Base-by-base conservation (phyloP, 2,888 invertebrate species). In the Acleris laterana region DNA sequence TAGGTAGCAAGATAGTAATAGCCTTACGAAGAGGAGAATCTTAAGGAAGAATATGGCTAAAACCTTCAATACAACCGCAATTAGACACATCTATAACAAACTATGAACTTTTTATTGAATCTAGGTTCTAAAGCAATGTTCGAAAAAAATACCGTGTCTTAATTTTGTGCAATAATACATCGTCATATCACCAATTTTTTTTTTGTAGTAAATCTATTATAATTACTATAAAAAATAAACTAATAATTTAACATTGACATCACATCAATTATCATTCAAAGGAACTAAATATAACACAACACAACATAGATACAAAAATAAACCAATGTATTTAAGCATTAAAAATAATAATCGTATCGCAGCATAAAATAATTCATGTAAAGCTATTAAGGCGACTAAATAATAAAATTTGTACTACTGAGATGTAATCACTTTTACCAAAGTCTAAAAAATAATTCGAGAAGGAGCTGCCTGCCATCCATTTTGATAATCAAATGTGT, bases 351-450 rank as follows among this genome's bases (percentile, higher is more conserved):
- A 72, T 68, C 68, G 79, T 79, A 72, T 68, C 68, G 79, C 79
- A 79, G 83, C 80, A 82, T 75, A 83, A 77, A 77, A 66, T 58
- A 66, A 62, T 62, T 68, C 68, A 70, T 74, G 73, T 84, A 88
- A 85, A 88, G 82, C 82, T 83, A 77, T 72, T 63, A 78, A 78
- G 72, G 80, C 76, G 81, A 89, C 87, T 88, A 88, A 83, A 83
- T 76, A 76, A 70, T 70, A 74, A 66, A 84, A 86, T 90, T 91
- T 90, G 91, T 91, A 92, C 91, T 90, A 85, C 84, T 79, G 77
- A 82, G 75, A 82, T 79, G 70, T 85, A 85, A 84, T 82, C 80
- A 84, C 80, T 79, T 77, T 75, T 80, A 71, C 76, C 77, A 78
- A 74, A 79, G 75, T 77, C 80, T 77, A 73, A 62, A 53, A 65